Base-by-base conservation (phyloP, 2,113 vertebrate species). In the Chlamydotis undulata region DNA sequence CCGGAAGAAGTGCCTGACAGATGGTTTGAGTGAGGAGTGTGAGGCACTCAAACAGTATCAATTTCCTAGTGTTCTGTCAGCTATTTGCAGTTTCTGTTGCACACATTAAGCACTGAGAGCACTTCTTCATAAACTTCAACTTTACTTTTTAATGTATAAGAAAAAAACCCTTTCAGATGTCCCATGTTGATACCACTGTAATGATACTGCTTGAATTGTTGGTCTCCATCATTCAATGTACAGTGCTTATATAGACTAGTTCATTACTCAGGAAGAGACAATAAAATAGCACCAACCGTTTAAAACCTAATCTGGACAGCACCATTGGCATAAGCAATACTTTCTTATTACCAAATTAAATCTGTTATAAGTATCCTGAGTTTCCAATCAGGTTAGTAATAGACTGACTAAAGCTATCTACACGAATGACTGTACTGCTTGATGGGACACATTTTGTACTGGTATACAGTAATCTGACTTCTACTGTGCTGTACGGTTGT, bases 51-150 rank as follows among this genome's bases (percentile, higher is more conserved):
- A 96, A 91, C 78, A 78, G 85, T 83, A 94, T 68, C 65, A 86
- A 94, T 93, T 97, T 98, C 95, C 96, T 93, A 92, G 77, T 91
- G 94, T 97, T 97, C 97, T 84, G 73, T 96, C 95, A 97, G 97
- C 96, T 98, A 97, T 95, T 97, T 97, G 87, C 85, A 96, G 83
- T 95, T 94, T 94, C 96, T 94, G n/a, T 95, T 96, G 93, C 90
- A 97, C 87, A 97, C 93, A 86, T 97, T 93, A 94, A 97, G 97
- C 19, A 70, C 45, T n/a, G 61, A 96, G 24, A 83, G 16, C 45
- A 92, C 83, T 93, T 93, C 94, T 93, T 88, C 91, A 94, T 74
- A 91, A 95, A 95, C 95, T 97, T 97, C 87, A 93, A 39, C 39
- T 91, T 95, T 61, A 94, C 56, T 74, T 90, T 95, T 94, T 64